A percentile compares a stretch with the other conserved stretches of the same genome.
Conservation (phyloP, 2,797 vertebrate species). For the Cirrhinus mrigala region DNA sequence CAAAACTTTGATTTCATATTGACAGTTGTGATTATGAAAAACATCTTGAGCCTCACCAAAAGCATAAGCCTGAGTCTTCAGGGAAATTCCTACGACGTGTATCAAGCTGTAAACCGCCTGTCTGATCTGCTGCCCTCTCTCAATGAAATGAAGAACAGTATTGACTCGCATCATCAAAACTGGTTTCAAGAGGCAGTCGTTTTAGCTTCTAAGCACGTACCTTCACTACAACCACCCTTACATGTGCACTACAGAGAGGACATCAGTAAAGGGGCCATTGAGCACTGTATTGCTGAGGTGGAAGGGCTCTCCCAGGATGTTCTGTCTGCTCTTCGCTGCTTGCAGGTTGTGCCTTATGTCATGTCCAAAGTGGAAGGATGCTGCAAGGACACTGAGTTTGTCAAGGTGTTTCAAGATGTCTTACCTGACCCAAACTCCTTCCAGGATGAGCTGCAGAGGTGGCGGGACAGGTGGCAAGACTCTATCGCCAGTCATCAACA, state of each 20-base stretch:
- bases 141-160: slow-evolving; percentile 67
- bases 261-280: slow-evolving; percentile 71
- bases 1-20: slow-evolving; percentile 82
- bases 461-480: slow-evolving; percentile 82
- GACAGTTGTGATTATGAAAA: slow-evolving; percentile 77
- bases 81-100: slow-evolving; percentile 79
- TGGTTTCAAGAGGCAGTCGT: slow-evolving; percentile 80
- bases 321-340: slow-evolving; percentile 77
- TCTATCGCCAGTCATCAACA: slow-evolving; percentile 71
- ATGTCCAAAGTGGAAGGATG: slow-evolving; percentile 81
- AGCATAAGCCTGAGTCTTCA: slow-evolving; percentile 77
- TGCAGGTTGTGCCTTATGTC: slow-evolving; percentile 87
- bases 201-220: slow-evolving; percentile 73
- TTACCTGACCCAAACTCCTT: slow-evolving; percentile 78
- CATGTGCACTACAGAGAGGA: slow-evolving; percentile 80
- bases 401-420: slow-evolving; percentile 78
- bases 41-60: slow-evolving; percentile 72
- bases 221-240: slow-evolving; percentile 75
- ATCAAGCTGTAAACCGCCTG: slow-evolving; percentile 73
- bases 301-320: slow-evolving; percentile 78
- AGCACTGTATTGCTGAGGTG: slow-evolving; percentile 76
- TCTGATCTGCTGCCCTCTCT: slow-evolving; percentile 73
- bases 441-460: slow-evolving; percentile 75
- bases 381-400: slow-evolving; percentile 74
- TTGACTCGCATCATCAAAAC: slow-evolving; percentile 75